Percentiles rank a stretch among this genome's conserved stretches.
Conservation (phyloP, 2,888 invertebrate genomes). For the Bimastos eiseni region DNA sequence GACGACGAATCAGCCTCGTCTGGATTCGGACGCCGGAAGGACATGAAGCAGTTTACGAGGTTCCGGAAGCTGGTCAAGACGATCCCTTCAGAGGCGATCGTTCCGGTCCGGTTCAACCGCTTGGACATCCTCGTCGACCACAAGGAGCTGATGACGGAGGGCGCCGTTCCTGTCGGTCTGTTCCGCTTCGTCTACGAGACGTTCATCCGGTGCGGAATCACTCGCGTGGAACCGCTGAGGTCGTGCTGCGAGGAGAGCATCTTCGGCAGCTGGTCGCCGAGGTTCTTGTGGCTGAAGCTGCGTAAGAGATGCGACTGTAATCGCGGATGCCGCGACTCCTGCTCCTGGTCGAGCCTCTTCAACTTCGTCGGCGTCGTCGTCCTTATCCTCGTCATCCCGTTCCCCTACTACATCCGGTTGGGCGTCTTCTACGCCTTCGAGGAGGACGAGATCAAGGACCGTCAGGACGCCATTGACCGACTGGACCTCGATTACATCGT, state of each 20-base stretch:
- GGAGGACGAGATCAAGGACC: constrained; percentile 35
- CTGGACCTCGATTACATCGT: constrained; percentile 33
- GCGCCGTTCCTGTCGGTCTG: constrained; percentile 42
- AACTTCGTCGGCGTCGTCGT: constrained; percentile 39
- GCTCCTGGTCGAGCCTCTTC: constrained; percentile 42
- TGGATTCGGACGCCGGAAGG: constrained; percentile 18
- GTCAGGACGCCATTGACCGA: constrained; percentile 35
- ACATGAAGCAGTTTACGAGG: constrained; percentile 41
- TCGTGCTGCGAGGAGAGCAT: constrained; percentile 45
- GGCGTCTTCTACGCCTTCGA: constrained; percentile 42
- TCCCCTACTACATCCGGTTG: constrained; percentile 42
- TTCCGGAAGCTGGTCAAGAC: constrained; percentile 43
- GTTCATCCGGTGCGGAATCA: constrained; percentile 41
- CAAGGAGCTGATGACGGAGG: constrained; percentile 43
- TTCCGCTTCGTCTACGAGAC: constrained; percentile 42
- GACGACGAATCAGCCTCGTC: constrained; percentile 15
- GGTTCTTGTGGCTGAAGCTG: constrained; percentile 43
- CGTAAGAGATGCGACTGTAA: constrained; percentile 42
- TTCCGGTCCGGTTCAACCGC: constrained; percentile 39
- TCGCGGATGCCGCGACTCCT: constrained; percentile 39
- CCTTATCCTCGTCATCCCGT: constrained; percentile 38
- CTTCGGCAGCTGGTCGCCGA: constrained; percentile 44
- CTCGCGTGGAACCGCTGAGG: constrained; percentile 41
- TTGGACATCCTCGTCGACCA: constrained; percentile 45
- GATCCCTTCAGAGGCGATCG: constrained; percentile 42